phyloP scores from a whole-genome alignment of 2,797 vertebrate genomes.

The Helarctos malayanus region DNA sequence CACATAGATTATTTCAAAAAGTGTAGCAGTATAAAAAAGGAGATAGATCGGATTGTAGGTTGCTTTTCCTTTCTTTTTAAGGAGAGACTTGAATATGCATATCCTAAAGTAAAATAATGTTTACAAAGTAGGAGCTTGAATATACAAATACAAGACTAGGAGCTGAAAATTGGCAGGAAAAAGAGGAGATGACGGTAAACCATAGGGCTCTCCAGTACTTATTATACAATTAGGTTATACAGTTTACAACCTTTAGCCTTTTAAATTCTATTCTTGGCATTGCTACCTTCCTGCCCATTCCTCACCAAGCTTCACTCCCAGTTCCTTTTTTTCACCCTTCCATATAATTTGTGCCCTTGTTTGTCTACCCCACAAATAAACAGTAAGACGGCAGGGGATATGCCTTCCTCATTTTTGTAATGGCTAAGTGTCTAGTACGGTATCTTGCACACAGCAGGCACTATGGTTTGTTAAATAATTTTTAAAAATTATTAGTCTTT shows the following conservation, averaged over 20 bases:
- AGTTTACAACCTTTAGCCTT: slow-evolving; percentile 15
- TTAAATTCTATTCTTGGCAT: neutral
- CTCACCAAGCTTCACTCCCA: neutral
- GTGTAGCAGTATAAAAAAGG: neutral
- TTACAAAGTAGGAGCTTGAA: neutral
- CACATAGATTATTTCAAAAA: neutral
- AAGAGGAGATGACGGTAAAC: neutral
- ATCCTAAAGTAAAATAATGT: neutral
- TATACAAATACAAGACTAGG: neutral
- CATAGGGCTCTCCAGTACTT: neutral
- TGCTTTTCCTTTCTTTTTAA: neutral
- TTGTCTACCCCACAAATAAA: neutral
- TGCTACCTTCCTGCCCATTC: neutral
- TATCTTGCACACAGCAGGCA: neutral
- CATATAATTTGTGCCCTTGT: neutral
- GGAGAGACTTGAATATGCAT: neutral
- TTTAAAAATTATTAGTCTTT: slow-evolving; percentile 3
- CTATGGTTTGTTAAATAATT: neutral
- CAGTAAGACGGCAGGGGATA: neutral
- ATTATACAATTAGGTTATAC: neutral
- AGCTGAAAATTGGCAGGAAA: neutral
- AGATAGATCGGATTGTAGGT: neutral
- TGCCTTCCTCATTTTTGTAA: neutral
- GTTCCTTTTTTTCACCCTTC: neutral
- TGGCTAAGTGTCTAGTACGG: neutral